phyloP scores from a whole-genome alignment of 1,140 invertebrate species.

The Forficula auricularia region DNA sequence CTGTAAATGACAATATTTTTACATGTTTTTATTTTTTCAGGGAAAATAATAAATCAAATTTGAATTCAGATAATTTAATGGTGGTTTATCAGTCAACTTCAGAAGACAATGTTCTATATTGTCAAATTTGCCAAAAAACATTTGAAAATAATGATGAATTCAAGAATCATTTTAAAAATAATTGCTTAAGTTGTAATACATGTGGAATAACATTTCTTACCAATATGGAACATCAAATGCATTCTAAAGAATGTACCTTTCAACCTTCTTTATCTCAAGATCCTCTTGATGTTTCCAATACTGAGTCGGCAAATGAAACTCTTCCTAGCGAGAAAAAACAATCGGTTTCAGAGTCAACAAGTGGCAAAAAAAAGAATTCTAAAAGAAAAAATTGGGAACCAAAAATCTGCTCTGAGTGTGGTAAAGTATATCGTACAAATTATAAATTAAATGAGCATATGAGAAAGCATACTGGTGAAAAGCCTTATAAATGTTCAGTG shows the following conservation, averaged over 20 bases:
- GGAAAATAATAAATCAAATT: too few relatives aligned
- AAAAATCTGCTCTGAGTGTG: constrained; percentile 35
- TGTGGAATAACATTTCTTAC: constrained; percentile 30
- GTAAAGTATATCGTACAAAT: constrained; percentile 38
- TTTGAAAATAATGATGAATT: constrained; percentile 27
- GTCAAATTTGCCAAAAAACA: constrained; percentile 34
- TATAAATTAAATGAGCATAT: constrained; percentile 59
- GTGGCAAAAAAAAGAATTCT: constrained; percentile 13
- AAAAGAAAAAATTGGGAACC: constrained; percentile 26
- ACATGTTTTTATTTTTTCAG: too few relatives aligned
- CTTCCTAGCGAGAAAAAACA: constrained; percentile 5
- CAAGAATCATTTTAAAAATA: constrained; percentile 30
- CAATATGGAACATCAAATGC: constrained; percentile 26
- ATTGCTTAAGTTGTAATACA: constrained; percentile 28
- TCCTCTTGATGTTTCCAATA: constrained; percentile 4
- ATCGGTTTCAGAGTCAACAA: constrained; percentile 9
- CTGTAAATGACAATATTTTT: too few relatives aligned
- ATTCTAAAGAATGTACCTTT: constrained; percentile 23
- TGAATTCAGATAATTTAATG: too few relatives aligned
- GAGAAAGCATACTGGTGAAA: constrained; percentile 64
- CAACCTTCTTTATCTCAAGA: constrained; percentile 13
- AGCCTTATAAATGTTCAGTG: constrained; percentile 54
- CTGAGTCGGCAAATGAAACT: neutral
- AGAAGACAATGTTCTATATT: constrained; percentile 17
- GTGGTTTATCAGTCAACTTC: too few relatives aligned